Evolutionary conservation across 2,113 vertebrate species (phyloP), one percentile per base, ranked within the genome.

Genomic region (Pelobates fuscus): DNA sequence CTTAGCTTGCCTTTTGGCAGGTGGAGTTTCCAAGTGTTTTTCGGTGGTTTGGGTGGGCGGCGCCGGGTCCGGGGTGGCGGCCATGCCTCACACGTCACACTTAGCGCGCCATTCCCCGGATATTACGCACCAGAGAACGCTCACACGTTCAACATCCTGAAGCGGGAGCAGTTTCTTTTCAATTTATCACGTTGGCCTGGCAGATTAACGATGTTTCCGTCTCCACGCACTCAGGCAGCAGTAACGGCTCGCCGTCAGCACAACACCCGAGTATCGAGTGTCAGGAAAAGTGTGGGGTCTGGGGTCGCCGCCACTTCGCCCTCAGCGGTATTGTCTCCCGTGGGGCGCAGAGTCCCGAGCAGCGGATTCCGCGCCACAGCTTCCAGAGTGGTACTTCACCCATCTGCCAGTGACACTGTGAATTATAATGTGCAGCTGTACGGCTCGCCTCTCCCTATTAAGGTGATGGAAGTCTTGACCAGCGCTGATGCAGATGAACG

Each of bases 391-490:
- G 79, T 88, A 4, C 93, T 94, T 64, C 90, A 88, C 77, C 91
- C 92, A 25, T 82, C 92, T 1, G 71, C 86, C 4, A 86, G 86
- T n/a, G 96, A 98, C 29, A 86, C 92, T 0, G 18, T 93, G 80
- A 90, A 94, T 84, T 98, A 94, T 14, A 94, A 97, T 5, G 93
- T 98, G 27, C 94, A 93, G 77, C 89, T 89, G 0, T 98, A 96
- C 81, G 97, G 97, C 30, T 95, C 95, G 0, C 94, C 95, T 68
- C 90, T 99, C 12, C 97, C 97, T 1, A 94, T 99, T 70, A 98
- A 96, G 81, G 90, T 99, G 76, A 96, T 99, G 94, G 97, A 99
- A 85, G 95, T 93, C 0, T 84, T 99, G 71, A 92, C 94, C 0
- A 86, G 90, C 86, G 89, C 93, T 54, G 89, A 94, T 15, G 92